Base-by-base conservation (phyloP, 2,113 vertebrate genomes). In the Eulemur macaco region DNA sequence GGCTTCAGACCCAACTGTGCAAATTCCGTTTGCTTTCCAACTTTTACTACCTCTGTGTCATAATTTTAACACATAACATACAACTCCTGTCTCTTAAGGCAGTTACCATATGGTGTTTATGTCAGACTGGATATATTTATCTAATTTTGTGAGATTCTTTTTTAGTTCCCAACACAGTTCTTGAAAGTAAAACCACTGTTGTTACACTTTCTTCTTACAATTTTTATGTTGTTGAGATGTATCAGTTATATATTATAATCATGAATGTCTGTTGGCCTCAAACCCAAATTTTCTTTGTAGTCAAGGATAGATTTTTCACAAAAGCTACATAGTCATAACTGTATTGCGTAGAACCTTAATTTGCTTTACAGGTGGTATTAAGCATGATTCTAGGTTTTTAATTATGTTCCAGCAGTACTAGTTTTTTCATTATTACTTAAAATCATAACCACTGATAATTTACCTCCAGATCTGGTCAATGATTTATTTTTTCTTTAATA, bases 41-140 rank as follows among this genome's bases (percentile, higher is more conserved):
- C 54, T 94, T 95, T 97, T 93, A 96, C 91, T 97, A 97, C 83
- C 64, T 88, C 96, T 87, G 73, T 97, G 94, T 95, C 96, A 91
- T 92, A 92, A 86, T 97, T 96, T 95, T 97, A 93, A 87, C 95
- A 96, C 94, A 92, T 66, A 96, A 83, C 93, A 92, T 92, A 95
- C 74, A 96, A 89, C 63, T 94, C 85, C 45, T 96, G 27, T 97
- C 88, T 97, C 86, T 91, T 87, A 96, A 96, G 56, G 71, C 89
- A 95, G 87, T 97, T 96, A 94, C 81, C 96, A 95, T 94, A 96
- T 97, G 94, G 95, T 96, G 86, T 96, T 97, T 97, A 91, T 97
- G 96, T 97, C 94, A 97, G 94, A 97, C 42, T 94, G 73, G 94
- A 68, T 96, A 96, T 96, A 89, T 96, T 97, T 96, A 94, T 95